These are phyloP conservation scores for Acipenser oxyrinchus DNA, from an alignment of 2,797 vertebrate species.

Conservation along the genomic window DNA sequence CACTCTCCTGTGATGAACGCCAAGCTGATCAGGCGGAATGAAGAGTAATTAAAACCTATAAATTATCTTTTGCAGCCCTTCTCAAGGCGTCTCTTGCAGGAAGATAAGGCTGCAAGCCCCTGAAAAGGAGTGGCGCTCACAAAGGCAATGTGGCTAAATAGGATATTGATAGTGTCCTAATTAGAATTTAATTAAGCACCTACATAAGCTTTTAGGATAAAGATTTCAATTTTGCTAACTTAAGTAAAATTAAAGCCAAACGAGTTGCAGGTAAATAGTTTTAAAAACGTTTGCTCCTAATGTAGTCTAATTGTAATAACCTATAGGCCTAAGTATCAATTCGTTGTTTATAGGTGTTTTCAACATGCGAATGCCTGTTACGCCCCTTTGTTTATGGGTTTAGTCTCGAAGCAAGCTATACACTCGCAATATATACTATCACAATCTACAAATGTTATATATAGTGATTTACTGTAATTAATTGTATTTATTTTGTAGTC, in stretches of 20 bases:
- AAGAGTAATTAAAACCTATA: constrained; percentile 99
- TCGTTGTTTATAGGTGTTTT: no score
- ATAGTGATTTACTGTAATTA: no score
- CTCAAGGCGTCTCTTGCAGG: constrained; percentile 71
- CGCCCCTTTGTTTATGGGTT: no score
- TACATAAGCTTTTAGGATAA: constrained; percentile 83
- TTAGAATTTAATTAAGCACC: constrained; percentile 98
- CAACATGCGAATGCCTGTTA: no score
- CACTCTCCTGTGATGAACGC: constrained; percentile 84
- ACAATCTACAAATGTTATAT: no score
- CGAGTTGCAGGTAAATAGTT: constrained; percentile 34
- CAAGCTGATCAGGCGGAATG: constrained; percentile 91
- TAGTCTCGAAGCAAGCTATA: no score
- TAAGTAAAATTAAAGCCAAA: constrained; percentile 76
- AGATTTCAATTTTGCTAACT: constrained; percentile 87
- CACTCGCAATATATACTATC: no score
- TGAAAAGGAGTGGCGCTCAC: constrained; percentile 74
- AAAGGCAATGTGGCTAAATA: constrained; percentile 86
- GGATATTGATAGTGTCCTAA: constrained; percentile 96
- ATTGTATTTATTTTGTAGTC: no score
- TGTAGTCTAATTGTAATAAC: no score
- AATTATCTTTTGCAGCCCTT: constrained; percentile 82
- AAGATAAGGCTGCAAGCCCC: constrained; percentile 82
- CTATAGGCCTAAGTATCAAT: no score
- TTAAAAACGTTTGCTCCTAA: no score